A percentile compares a stretch with the other conserved stretches of the same genome.
phyloP scores from a whole-genome alignment of 2,888 invertebrate genomes.

The Pyralis farinalis region DNA sequence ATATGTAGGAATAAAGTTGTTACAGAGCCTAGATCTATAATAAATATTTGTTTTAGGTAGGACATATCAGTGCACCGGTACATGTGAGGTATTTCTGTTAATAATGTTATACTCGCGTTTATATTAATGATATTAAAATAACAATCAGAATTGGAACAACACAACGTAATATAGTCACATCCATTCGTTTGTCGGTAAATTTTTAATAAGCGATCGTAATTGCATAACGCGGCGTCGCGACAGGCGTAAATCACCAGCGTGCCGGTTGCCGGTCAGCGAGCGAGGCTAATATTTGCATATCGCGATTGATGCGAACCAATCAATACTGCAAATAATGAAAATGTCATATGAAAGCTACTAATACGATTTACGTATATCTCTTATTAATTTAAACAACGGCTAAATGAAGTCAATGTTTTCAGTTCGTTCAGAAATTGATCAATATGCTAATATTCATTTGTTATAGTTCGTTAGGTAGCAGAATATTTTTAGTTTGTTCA shows the following conservation, averaged over 20 bases:
- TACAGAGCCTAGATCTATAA: no score
- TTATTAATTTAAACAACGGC: conserved; percentile 37
- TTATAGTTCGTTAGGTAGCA: no score
- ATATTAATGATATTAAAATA: not conserved
- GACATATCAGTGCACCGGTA: no score
- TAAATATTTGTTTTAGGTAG: no score
- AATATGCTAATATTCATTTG: no score
- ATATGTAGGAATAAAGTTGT: no score
- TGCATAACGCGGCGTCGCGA: conserved; percentile 68
- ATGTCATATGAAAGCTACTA: conserved; percentile 65
- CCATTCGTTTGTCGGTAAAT: conserved; percentile 44
- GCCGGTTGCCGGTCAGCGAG: conserved; percentile 58
- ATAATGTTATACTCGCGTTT: no score
- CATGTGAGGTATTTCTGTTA: no score
- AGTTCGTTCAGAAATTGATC: no score
- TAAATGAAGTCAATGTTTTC: conserved; percentile 12
- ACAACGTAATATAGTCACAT: conserved; percentile 10
- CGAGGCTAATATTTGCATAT: conserved; percentile 77
- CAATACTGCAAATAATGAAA: conserved; percentile 78
- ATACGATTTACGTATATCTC: conserved; percentile 46
- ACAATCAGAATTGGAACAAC: conserved; percentile 1
- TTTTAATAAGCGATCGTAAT: conserved; percentile 75
- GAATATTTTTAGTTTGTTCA: no score
- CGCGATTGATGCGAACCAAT: conserved; percentile 77
- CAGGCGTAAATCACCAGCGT: conserved; percentile 60